Conservation (phyloP, 2,797 vertebrate genomes). For the Babyrousa celebensis region DNA sequence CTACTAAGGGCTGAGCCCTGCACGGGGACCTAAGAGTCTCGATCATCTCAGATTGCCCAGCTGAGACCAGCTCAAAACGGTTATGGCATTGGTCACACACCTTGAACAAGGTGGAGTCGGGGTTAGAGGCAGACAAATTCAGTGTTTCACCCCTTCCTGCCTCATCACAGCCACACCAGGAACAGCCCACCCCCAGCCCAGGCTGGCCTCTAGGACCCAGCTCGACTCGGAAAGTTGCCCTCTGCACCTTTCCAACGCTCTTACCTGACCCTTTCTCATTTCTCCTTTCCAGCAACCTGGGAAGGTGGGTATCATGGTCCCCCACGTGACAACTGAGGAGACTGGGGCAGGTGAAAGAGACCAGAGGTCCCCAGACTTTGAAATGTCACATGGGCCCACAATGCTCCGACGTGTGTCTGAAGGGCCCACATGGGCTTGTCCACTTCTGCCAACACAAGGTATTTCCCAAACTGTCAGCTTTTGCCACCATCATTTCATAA, state of each 20-base stretch:
- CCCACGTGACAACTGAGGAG: not conserved
- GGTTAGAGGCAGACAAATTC: slow-evolving; percentile 13
- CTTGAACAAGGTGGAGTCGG: not conserved
- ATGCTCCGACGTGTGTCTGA: not conserved
- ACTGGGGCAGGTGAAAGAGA: slow-evolving; percentile 9
- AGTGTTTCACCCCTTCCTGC: not conserved
- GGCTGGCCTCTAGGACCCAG: not conserved
- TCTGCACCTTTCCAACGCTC: slow-evolving; percentile 1
- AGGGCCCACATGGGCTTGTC: not conserved
- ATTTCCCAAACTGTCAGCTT: slow-evolving; percentile 37
- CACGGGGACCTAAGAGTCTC: not conserved
- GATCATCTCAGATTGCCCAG: not conserved
- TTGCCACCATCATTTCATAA: slow-evolving; percentile 12
- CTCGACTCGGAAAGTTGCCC: not conserved
- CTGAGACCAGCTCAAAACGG: not conserved
- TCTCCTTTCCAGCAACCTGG: not conserved
- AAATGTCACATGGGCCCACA: not conserved
- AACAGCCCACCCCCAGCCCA: not conserved
- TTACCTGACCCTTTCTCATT: not conserved
- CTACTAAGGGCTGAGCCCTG: not conserved
- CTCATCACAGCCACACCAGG: not conserved
- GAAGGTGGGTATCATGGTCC: not conserved
- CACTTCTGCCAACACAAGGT: not conserved
- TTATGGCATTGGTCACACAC: not conserved
- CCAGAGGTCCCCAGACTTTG: not conserved